Evolutionary conservation across 1,140 invertebrate species (phyloP).

Genomic region (Helicoverpa zea): DNA sequence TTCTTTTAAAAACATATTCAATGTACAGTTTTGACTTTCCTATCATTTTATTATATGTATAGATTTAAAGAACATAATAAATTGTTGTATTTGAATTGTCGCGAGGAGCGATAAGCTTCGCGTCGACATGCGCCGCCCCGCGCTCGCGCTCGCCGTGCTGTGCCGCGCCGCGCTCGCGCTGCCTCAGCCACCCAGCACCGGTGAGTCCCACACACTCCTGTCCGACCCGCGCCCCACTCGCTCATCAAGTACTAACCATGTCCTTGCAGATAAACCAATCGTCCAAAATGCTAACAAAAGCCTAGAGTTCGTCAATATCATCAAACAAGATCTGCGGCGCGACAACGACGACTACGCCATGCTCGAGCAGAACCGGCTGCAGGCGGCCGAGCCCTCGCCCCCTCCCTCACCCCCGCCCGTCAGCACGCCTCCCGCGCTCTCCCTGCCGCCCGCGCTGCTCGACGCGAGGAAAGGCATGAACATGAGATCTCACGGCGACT

Average conservation of each 20-base stretch:
- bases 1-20: no score
- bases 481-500: neutral
- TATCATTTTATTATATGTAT: no score
- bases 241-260: neutral
- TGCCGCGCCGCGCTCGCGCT: neutral
- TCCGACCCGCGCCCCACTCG: neutral
- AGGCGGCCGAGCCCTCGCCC: neutral
- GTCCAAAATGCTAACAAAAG: slow-evolving; percentile 18
- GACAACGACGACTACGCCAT: slow-evolving; percentile 67
- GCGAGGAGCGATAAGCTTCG: neutral
- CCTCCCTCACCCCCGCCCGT: neutral
- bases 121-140: neutral
- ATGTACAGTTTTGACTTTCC: no score
- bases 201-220: neutral
- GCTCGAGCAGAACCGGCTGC: neutral
- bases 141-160: neutral
- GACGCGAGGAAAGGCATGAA: no score
- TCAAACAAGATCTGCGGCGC: slow-evolving; percentile 61
- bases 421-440: neutral
- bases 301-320: slow-evolving; percentile 55
- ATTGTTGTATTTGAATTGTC: neutral
- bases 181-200: neutral
- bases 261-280: neutral
- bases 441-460: neutral
- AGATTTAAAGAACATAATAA: slow-evolving; percentile 1